Evolutionary conservation across 1,140 invertebrate species (phyloP), one percentile per base, ranked within the genome.

Genomic region (Palaemon carinicauda): DNA sequence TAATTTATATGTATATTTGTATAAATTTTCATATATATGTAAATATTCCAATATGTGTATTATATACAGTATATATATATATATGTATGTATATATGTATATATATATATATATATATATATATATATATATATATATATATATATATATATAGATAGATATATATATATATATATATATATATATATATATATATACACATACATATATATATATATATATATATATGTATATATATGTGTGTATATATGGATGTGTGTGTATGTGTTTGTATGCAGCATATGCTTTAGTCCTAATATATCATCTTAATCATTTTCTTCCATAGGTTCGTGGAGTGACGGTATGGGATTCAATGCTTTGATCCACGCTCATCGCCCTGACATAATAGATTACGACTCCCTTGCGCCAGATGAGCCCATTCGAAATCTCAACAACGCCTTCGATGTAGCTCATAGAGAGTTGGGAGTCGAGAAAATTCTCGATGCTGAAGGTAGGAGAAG

Each of bases 321-420:
- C 54, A 21, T 54, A 54, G 87, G 33, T 24, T 65, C 80, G 41
- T 77, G 87, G 79, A 85, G 80, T 24, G 54, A 50, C 69, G 79
- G 69, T 21, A 75, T 80, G 19, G 69, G 21, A 51, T 82, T 60
- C 87, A 56, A 54, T 24, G 71, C 87, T 33, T 60, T 81, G 3
- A 82, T 81, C 41, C 81, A 88, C 87, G 79, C 79, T 12, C 87
- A 88, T 75, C 31, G 80, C 12, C 71, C 80, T 9, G 80, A 82
- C 80, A 81, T 82, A 71, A 41, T 88, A 50, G 87, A 88, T 29
- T 74, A 85, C 80, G 69, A 74, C 1, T 50, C 33, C 4, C 65
- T 85, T 51, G 71, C 54, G 56, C 87, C 51, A 19, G 41, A 52
- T 17, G 87, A 88, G 9, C 29, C 60, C 33, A 69, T 75, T 19